Conservation (phyloP, 2,797 vertebrate genomes). For the Capromys pilorides region DNA sequence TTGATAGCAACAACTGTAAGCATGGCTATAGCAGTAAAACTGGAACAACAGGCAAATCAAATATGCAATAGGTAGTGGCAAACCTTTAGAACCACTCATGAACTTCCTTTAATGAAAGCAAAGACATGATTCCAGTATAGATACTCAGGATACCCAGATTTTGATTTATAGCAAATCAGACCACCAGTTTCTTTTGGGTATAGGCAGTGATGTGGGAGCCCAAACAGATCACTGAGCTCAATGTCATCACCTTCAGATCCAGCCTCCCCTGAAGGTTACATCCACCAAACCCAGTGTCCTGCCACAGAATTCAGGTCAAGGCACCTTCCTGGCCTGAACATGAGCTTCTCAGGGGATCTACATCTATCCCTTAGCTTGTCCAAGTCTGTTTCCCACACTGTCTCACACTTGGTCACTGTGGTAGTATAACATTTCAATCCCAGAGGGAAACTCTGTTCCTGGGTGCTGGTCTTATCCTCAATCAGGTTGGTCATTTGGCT, state of each 20-base stretch:
- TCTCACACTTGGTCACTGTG: no score
- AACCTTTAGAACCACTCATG: background rate
- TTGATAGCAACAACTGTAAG: background rate
- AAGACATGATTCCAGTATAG: background rate
- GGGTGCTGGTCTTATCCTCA: background rate
- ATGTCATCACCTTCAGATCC: background rate
- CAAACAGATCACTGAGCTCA: background rate
- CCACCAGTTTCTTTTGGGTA: background rate
- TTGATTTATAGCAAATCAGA: background rate
- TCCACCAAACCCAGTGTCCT: background rate
- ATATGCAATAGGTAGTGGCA: background rate
- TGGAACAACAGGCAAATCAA: background rate
- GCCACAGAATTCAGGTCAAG: background rate
- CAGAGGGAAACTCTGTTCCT: background rate
- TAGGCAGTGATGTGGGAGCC: background rate
- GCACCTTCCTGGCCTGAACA: background rate
- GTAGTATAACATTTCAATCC: background rate
- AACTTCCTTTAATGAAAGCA: background rate
- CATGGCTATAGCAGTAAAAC: background rate
- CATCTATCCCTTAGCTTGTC: background rate
- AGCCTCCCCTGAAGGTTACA: background rate
- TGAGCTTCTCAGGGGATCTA: background rate
- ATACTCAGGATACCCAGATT: background rate
- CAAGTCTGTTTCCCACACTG: background rate
- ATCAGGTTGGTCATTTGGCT: background rate